A percentile compares a stretch with the other conserved stretches of the same genome.
Conservation (phyloP, 2,797 vertebrate genomes). For the Intellagama lesueurii region DNA sequence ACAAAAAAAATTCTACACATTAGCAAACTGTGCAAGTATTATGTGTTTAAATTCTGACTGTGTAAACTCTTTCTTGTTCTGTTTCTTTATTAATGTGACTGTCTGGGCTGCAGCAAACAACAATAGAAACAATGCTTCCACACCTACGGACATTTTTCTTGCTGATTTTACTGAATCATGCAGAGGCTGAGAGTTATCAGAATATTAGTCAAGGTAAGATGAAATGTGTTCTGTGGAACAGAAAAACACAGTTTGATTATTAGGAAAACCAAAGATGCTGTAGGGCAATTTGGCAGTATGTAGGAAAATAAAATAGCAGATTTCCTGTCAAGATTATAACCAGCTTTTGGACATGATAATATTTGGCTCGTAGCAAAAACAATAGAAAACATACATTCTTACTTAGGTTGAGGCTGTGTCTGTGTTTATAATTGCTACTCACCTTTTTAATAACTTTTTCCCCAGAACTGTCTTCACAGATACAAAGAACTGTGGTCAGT, state of each 20-base stretch:
- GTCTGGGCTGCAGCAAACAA: slow-evolving; percentile 47
- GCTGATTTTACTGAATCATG: slow-evolving; percentile 66
- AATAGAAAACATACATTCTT: neutral
- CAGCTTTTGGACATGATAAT: neutral
- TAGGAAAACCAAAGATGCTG: neutral
- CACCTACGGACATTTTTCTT: slow-evolving; percentile 59
- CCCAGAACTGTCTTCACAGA: slow-evolving; percentile 79
- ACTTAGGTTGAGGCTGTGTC: neutral
- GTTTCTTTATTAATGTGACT: slow-evolving; percentile 54
- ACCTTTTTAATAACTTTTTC: slow-evolving; percentile 36
- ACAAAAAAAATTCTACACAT: neutral
- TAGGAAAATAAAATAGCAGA: neutral
- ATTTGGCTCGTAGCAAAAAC: neutral
- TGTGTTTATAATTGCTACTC: slow-evolving; percentile 7
- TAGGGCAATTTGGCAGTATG: slow-evolving; percentile 6
- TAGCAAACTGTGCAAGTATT: neutral
- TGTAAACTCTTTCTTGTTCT: neutral
- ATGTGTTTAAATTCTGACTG: neutral
- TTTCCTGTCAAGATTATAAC: neutral
- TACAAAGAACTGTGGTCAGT: slow-evolving; percentile 82
- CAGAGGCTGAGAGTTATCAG: slow-evolving; percentile 43
- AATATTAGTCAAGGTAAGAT: slow-evolving; percentile 76
- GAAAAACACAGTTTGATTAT: neutral
- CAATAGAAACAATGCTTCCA: slow-evolving; percentile 67
- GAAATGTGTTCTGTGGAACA: neutral